Evolutionary conservation across 2,888 invertebrate species (phyloP), one percentile per base, ranked within the genome.

Genomic region (Elysia crispata): DNA sequence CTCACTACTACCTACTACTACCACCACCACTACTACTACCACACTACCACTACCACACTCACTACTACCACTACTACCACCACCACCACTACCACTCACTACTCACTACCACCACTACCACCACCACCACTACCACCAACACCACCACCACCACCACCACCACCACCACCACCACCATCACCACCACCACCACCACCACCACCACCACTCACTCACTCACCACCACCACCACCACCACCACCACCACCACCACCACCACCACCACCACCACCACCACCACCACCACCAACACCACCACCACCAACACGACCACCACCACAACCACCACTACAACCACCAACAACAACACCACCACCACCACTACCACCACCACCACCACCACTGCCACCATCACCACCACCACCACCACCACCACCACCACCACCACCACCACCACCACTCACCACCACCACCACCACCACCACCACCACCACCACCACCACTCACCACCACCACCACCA

Each of bases 131-230:
- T n/a, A n/a, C n/a, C n/a, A n/a, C n/a, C n/a, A n/a, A n/a, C n/a
- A n/a, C n/a, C n/a, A n/a, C n/a, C n/a, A n/a, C n/a, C n/a, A n/a
- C 76, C 28, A 50, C 77, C 41, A n/a, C 41, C 30, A 28, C 81
- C 77, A 62, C 72, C 77, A 33, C 66, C 54, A 33, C 60, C 41
- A 28, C 75, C 49, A 23, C 76, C 75, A 18, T 69, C 41, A 28
- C 78, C 20, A 1, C 81, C 78, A 1, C 77, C 67, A 15, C 18
- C 13, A 0, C 69, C 28, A 28, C 69, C 77, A 23, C 57, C 28
- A 28, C 70, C 69, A n/a, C n/a, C n/a, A n/a, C n/a, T n/a, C n/a
- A n/a, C n/a, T n/a, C n/a, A n/a, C n/a, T n/a, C n/a, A n/a, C 15
- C 41, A 41, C 3, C 41, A 41, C 3, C 41, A 41, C 3, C 41